Base-by-base conservation (phyloP, 2,888 invertebrate genomes). In the Prosapia bicincta region DNA sequence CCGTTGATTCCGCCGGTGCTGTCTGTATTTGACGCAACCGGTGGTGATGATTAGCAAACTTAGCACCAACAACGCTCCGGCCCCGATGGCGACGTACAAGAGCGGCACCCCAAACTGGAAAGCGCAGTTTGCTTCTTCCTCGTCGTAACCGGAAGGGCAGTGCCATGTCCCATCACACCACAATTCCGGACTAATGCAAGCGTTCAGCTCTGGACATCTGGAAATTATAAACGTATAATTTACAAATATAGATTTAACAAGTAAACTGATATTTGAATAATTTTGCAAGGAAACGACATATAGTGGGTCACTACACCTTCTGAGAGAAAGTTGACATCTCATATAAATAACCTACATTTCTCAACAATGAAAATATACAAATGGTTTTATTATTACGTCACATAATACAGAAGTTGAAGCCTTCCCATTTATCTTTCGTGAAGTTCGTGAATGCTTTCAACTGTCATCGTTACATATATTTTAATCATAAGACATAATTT, bases 151-250 rank as follows among this genome's bases (percentile, higher is more conserved):
- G 3, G 93, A 92, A 15, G 93, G 94, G 83, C 94, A 94, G 82
- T 94, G 93, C 0, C 89, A 86, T 66, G 90, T 88, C 0, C 93
- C 93, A 83, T 94, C 94, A 84, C 94, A 94, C 93, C 94, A 93
- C 3, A 94, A 84, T 0, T 91, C 89, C 0, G 92, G 88, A 78
- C 91, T 92, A 81, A 94, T 93, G 83, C 94, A 94, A 0, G 93
- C 93, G 78, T 93, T 92, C 72, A 94, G 85, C 83, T 94, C 93
- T 0, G 93, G 93, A 82, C 94, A 94, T 83, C 93, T 93, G 85
- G 81, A 81, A 78, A 78, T 38, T 71, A 74, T 78, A n/a, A n/a
- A n/a, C n/a, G n/a, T n/a, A n/a, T n/a, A n/a, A n/a, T n/a, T n/a
- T n/a, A n/a, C n/a, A n/a, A n/a, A n/a, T n/a, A n/a, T n/a, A n/a